Evolutionary conservation across 2,888 invertebrate species (phyloP), one percentile per base, ranked within the genome.

Genomic region (Diadegma fenestrale): DNA sequence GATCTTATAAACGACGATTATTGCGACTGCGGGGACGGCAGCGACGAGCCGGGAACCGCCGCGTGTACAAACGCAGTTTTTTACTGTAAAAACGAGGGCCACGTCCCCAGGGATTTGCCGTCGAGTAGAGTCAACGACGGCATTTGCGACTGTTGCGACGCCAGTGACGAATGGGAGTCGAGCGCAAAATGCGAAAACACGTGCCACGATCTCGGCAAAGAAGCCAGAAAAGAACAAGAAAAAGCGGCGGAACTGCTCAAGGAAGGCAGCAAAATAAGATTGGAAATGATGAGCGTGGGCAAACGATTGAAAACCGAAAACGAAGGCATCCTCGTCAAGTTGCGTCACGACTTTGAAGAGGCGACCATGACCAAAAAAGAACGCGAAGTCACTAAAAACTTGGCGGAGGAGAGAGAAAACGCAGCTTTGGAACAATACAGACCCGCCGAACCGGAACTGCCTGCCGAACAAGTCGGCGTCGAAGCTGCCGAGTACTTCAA

Each of bases 61-160:
- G 99, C 99, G 2, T 99, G 99, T 94, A 94, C 97, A 0, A 97
- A 98, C 92, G 98, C 98, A 3, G 94, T 95, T 43, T 99, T 99
- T 94, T 97, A 98, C 93, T 99, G 99, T 93, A 95, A 96, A 61
- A 99, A 99, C 94, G 96, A 96, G 72, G 99, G 99, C 6, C 96
- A 97, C 93, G 95, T 95, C 90, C 94, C 97, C 0, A 93, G 95
- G 80, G 97, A 97, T 90, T 96, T 99, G 90, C 97, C 97, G 0
- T 97, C 98, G 81, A 97, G 97, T 0, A 95, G 97, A 91, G 98
- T 99, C 2, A 99, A 99, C 93, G 99, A 99, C 94, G 98, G 98
- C 33, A 96, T 99, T 78, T 99, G 99, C 94, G 99, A 99, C 93
- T 99, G 98, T 91, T 98, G 98, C 94, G 98, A 98, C 94, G 97